Evolutionary conservation across 2,113 vertebrate genomes (phyloP).

Genomic region (Climacteris rufus): DNA sequence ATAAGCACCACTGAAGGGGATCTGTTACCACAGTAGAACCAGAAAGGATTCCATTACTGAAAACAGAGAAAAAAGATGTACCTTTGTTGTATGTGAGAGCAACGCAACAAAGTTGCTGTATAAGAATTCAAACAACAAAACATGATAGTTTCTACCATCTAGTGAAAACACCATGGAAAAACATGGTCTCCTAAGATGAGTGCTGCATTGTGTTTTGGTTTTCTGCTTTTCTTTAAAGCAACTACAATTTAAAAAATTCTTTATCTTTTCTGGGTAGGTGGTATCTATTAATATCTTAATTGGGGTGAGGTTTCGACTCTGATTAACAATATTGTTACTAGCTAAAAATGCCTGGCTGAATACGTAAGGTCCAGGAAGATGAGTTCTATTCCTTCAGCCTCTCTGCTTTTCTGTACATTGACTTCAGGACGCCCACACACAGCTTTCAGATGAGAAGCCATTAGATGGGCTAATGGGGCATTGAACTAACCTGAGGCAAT

Average conservation of each 20-base stretch:
- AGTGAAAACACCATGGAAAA: not conserved
- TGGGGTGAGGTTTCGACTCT: not conserved
- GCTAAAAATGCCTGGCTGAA: not conserved
- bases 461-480: constrained; percentile 73
- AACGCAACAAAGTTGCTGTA: not conserved
- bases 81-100: not conserved
- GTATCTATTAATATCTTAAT: not conserved
- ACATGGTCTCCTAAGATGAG: not conserved
- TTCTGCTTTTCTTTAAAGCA: not conserved
- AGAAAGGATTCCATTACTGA: not conserved
- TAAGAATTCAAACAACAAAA: not conserved
- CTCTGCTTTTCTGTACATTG: not conserved
- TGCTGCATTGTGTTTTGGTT: not conserved
- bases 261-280: not conserved
- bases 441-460: constrained; percentile 55
- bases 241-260: not conserved
- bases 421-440: not conserved
- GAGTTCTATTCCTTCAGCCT: not conserved
- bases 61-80: not conserved
- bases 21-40: not conserved
- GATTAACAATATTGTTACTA: not conserved
- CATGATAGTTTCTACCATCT: not conserved
- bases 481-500: constrained; percentile 60
- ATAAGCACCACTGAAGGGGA: not conserved
- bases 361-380: not conserved